Evolutionary conservation across 2,888 invertebrate genomes (phyloP).

Genomic region (Leptinotarsa tumamoca): DNA sequence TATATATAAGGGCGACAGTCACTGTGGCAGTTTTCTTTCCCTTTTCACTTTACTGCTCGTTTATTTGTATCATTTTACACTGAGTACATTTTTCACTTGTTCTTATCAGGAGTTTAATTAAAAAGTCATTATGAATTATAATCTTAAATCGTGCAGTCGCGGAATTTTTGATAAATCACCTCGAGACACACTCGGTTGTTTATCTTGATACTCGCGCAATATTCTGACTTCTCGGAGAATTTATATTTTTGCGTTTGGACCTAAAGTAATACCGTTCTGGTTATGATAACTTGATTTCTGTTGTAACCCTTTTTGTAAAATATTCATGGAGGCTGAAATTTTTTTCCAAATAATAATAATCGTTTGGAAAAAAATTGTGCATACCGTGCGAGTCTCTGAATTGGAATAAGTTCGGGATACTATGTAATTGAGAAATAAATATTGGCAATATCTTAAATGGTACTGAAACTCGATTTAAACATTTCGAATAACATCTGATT

Average conservation of each 20-base stretch:
- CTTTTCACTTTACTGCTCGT: conserved; percentile 43
- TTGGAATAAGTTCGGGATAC: no score
- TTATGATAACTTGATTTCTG: background rate
- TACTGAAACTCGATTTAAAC: no score
- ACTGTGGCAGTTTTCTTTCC: conserved; percentile 29
- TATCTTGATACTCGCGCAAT: conserved; percentile 23
- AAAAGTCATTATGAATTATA: conserved; percentile 60
- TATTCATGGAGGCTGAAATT: no score
- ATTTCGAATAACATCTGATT: no score
- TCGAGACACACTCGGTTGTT: conserved; percentile 21
- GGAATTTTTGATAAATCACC: conserved; percentile 39
- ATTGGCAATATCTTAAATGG: no score
- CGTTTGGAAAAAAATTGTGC: no score
- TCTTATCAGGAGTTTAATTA: conserved; percentile 57
- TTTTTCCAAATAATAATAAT: no score
- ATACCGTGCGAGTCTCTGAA: no score
- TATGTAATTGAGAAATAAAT: no score
- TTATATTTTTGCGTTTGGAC: conserved; percentile 9
- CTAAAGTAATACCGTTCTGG: background rate
- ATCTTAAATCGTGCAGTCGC: conserved; percentile 51
- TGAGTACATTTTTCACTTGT: conserved; percentile 58
- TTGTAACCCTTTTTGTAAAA: background rate
- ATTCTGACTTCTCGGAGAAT: conserved; percentile 9
- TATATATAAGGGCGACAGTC: conserved; percentile 14
- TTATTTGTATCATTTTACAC: conserved; percentile 50